phyloP scores from a whole-genome alignment of 2,888 invertebrate species.

The Sphaerophoria taeniata region DNA sequence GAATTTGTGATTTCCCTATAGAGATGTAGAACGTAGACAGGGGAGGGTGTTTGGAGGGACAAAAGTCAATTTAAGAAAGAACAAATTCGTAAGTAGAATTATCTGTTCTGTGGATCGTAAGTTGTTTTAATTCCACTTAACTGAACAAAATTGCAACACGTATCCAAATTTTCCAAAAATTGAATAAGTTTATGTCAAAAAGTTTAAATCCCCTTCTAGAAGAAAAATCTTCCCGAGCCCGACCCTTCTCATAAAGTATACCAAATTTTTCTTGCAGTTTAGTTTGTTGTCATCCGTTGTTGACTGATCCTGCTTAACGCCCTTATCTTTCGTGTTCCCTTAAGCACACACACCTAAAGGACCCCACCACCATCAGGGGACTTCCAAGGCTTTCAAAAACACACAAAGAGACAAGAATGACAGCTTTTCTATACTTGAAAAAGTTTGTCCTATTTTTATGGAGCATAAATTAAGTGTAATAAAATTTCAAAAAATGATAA shows the following conservation, averaged over 20 bases:
- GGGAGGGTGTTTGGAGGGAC: background rate
- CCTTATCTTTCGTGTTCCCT: conserved; percentile 32
- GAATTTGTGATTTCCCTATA: background rate
- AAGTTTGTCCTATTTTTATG: conserved; percentile 71
- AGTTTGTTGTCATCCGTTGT: background rate
- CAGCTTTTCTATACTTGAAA: conserved; percentile 59
- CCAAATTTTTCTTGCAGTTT: background rate
- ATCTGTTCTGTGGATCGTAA: too few relatives aligned
- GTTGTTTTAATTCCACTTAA: too few relatives aligned
- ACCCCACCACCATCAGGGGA: conserved; percentile 23
- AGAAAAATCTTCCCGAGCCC: background rate
- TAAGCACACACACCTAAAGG: conserved; percentile 38
- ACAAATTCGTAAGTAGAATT: too few relatives aligned
- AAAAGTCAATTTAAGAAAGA: background rate
- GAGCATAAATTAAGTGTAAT: conserved; percentile 73
- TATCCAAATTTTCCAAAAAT: too few relatives aligned
- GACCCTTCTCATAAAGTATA: background rate
- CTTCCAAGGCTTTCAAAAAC: conserved; percentile 18
- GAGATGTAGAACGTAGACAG: background rate
- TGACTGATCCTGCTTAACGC: conserved; percentile 42
- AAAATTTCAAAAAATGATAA: conserved; percentile 67
- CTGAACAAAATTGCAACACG: too few relatives aligned
- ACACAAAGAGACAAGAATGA: conserved; percentile 36
- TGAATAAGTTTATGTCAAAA: too few relatives aligned
- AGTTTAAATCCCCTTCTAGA: background rate